Evolutionary conservation across 1,140 invertebrate species (phyloP), one percentile per base, ranked within the genome.

Genomic region (Neodiprion lecontei): DNA sequence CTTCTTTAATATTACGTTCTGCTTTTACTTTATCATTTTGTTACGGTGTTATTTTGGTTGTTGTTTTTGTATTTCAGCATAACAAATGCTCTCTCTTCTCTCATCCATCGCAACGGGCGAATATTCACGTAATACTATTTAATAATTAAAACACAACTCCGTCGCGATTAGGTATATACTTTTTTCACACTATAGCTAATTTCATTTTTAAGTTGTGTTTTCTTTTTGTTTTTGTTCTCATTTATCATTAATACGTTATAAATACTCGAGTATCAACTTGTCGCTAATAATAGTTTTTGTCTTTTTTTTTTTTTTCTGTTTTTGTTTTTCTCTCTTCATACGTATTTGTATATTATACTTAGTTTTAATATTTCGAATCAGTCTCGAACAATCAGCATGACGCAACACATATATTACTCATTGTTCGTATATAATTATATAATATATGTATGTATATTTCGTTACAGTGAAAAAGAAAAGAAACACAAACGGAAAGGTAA

Each of bases 281-380:
- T 61, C 67, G 23, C 40, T 69, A 21, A 21, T 69, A 21, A 69
- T 69, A 7, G 11, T 17, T 17, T 21, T 14, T 21, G 5, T 7
- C 9, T 68, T 68, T 11, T 68, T 17, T 69, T 14, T 69, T 17
- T 11, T 47, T 69, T 17, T 69, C 67, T 12, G 12, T 17, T 17
- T 17, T 5, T 65, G 12, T 65, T 14, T 65, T 7, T 65, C 17
- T 65, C 61, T 7, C 12, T 65, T 65, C 17, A 40, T 40, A 40
- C 28, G 28, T 40, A 40, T 40, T 14, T 65, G 61, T 65, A 65
- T 65, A 14, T 14, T 14, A 14, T 65, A 65, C 12, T 65, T 65
- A 65, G 61, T 65, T 69, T 61, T 21, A 69, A 69, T 69, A 69
- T 69, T 69, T 69, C 67, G 67, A 21, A 69, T 69, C 67, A 69